These are phyloP conservation scores for Myotis brandtii DNA, from an alignment of 2,113 vertebrate species.

Conservation along the genomic window DNA sequence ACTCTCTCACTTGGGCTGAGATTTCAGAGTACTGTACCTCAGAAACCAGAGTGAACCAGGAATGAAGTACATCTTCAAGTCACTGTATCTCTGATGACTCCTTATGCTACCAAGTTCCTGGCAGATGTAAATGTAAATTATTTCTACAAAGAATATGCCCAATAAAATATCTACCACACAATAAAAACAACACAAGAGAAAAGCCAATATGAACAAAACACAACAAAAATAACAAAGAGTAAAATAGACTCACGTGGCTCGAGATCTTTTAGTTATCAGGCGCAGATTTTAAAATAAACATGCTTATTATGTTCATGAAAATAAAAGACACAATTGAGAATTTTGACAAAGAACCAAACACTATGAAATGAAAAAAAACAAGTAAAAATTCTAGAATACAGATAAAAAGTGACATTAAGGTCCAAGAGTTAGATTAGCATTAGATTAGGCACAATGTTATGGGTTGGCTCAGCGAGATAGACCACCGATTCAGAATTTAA, in stretches of 20 bases:
- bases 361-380: not conserved
- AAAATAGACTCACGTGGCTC: not conserved
- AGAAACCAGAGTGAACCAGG: not conserved
- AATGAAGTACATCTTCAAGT: not conserved
- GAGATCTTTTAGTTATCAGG: not conserved
- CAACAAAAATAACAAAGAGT: not conserved
- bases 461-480: too few species aligned
- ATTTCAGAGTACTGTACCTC: not conserved
- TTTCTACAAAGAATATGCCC: not conserved
- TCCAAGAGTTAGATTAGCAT: not conserved
- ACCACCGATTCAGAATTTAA: too few species aligned
- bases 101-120: not conserved
- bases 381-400: not conserved
- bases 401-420: not conserved
- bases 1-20: not conserved
- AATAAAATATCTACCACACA: not conserved
- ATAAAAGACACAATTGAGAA: not conserved
- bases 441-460: not conserved
- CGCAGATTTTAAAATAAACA: not conserved
- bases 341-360: not conserved
- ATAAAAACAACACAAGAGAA: not conserved
- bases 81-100: not conserved
- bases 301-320: not conserved
- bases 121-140: not conserved
- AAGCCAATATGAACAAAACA: not conserved